These are phyloP conservation scores for Mactromeris polynyma DNA, from an alignment of 2,888 invertebrate genomes.

Conservation along the genomic window DNA sequence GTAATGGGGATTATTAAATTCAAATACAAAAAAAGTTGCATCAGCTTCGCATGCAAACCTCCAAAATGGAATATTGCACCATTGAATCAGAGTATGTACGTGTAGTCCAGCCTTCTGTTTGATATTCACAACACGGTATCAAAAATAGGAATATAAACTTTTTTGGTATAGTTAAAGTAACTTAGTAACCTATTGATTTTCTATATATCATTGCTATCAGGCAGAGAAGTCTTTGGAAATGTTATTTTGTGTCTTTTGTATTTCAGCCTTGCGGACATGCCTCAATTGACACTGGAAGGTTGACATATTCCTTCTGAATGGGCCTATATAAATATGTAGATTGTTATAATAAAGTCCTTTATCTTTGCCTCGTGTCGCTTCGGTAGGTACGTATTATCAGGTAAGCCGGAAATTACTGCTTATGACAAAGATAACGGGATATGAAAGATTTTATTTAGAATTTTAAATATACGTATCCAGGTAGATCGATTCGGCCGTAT, in stretches of 20 bases:
- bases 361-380: constrained; percentile 48
- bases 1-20: constrained; percentile 23
- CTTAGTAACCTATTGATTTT: constrained; percentile 18
- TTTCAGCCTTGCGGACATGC: constrained; percentile 34
- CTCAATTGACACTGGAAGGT: constrained; percentile 18
- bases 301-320: constrained; percentile 47
- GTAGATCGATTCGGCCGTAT: constrained; percentile 51
- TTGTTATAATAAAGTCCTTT: constrained; percentile 56
- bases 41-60: constrained; percentile 13
- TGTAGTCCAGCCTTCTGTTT: background rate
- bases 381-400: constrained; percentile 59
- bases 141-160: background rate
- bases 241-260: constrained; percentile 49
- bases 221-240: constrained; percentile 35
- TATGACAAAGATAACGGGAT: constrained; percentile 69
- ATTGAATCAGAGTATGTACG: background rate
- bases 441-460: constrained; percentile 67
- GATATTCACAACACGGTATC: background rate
- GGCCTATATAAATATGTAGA: constrained; percentile 65
- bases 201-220: constrained; percentile 14
- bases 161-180: constrained; percentile 3
- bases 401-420: constrained; percentile 72
- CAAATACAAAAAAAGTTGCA: constrained; percentile 19
- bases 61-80: background rate
- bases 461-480: constrained; percentile 71